phyloP scores from a whole-genome alignment of 2,888 invertebrate genomes.

The Synanthedon vespiformis region DNA sequence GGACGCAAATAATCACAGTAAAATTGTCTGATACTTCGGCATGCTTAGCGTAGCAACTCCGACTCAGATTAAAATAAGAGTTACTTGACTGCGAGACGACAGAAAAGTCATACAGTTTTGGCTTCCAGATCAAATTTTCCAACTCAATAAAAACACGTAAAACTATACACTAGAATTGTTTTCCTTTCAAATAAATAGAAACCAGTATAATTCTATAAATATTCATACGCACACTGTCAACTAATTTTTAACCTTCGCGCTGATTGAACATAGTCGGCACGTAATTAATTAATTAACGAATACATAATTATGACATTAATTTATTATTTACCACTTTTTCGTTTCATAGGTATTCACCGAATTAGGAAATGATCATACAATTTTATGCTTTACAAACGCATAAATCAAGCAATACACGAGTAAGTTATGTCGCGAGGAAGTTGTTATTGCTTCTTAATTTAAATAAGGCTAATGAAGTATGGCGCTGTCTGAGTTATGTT shows the following conservation, averaged over 20 bases:
- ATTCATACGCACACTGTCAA: constrained; percentile 49
- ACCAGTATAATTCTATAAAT: constrained; percentile 10
- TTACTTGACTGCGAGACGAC: too few relatives aligned
- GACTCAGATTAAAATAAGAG: too few relatives aligned
- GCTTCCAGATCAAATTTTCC: too few relatives aligned
- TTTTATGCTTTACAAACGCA: constrained; percentile 10
- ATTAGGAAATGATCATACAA: constrained; percentile 33
- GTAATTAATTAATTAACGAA: constrained; percentile 59
- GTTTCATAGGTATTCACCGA: constrained; percentile 44
- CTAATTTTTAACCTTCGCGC: constrained; percentile 48
- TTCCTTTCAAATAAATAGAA: constrained; percentile 14
- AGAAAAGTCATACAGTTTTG: too few relatives aligned
- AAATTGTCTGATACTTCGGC: too few relatives aligned
- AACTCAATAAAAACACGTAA: constrained; percentile 17
- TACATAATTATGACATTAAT: constrained; percentile 46
- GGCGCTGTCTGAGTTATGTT: constrained; percentile 16
- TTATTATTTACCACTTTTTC: constrained; percentile 42
- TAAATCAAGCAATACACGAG: constrained; percentile 43
- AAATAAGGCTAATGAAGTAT: constrained; percentile 52
- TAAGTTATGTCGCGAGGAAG: constrained; percentile 37
- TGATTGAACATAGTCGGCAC: constrained; percentile 54
- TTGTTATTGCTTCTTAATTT: constrained; percentile 50
- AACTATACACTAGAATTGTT: constrained; percentile 21
- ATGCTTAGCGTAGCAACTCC: too few relatives aligned
- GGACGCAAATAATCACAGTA: too few relatives aligned